Conservation (phyloP, 2,797 vertebrate genomes). For the Karalla daura region DNA sequence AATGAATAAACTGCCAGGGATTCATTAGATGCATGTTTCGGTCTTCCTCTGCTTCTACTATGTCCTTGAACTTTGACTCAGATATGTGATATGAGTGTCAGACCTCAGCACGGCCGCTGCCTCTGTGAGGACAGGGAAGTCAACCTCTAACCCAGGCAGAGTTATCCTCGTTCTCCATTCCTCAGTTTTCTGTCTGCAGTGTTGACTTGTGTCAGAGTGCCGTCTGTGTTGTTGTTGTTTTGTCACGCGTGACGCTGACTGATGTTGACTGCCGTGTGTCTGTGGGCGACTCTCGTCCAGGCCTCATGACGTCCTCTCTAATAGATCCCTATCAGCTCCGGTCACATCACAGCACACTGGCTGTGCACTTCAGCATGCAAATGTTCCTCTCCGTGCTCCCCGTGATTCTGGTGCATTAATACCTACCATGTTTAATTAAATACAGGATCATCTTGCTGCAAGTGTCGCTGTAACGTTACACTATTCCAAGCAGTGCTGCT, state of each 20-base stretch:
- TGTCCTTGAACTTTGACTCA: background rate
- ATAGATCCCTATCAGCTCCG: conserved; percentile 40
- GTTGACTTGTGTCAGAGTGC: conserved; percentile 26
- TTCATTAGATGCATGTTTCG: conserved; percentile 1
- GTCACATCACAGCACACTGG: conserved; percentile 30
- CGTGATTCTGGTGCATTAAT: background rate
- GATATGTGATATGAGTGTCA: too few relatives aligned
- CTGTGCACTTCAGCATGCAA: conserved; percentile 31
- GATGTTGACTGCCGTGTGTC: conserved; percentile 43
- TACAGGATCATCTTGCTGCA: background rate
- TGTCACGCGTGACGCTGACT: conserved; percentile 40
- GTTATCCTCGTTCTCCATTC: background rate
- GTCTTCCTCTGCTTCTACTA: background rate
- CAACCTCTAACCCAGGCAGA: background rate
- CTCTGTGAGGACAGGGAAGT: too few relatives aligned
- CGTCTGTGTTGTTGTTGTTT: conserved; percentile 12
- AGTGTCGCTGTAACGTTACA: background rate
- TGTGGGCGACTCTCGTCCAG: conserved; percentile 36
- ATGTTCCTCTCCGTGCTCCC: background rate
- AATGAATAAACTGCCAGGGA: conserved; percentile 1
- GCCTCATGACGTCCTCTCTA: conserved; percentile 37
- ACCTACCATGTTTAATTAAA: background rate
- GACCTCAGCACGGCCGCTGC: too few relatives aligned
- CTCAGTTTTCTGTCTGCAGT: conserved; percentile 1
- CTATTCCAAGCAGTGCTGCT: background rate